A percentile compares a stretch with the other conserved stretches of the same genome.
phyloP scores from a whole-genome alignment of 2,888 invertebrate genomes.

The Drosophila pseudotakahashii region DNA sequence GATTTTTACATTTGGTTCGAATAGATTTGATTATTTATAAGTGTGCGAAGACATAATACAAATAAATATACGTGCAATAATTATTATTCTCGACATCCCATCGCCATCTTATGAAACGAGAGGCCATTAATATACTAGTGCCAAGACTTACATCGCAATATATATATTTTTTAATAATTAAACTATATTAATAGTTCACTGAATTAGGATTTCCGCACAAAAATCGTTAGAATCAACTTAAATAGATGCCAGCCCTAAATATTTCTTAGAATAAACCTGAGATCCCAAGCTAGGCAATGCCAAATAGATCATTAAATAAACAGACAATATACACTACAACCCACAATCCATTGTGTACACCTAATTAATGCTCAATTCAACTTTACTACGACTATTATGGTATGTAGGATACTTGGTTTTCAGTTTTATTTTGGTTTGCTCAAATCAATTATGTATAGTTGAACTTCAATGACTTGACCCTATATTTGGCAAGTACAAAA shows the following conservation, averaged over 20 bases:
- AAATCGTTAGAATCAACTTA: not conserved
- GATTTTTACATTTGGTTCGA: not conserved
- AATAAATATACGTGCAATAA: slow-evolving; percentile 28
- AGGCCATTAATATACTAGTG: slow-evolving; percentile 62
- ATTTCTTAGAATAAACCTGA: slow-evolving; percentile 1
- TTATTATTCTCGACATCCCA: slow-evolving; percentile 19
- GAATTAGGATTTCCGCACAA: not conserved
- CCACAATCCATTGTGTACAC: not conserved
- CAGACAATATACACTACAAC: not conserved
- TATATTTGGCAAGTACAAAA: no score
- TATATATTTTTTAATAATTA: slow-evolving; percentile 4
- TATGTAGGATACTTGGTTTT: no score
- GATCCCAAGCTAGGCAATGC: slow-evolving; percentile 2
- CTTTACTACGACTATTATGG: no score
- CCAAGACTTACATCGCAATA: slow-evolving; percentile 51
- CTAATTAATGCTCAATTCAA: no score
- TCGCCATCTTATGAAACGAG: slow-evolving; percentile 57
- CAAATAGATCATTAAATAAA: slow-evolving; percentile 9
- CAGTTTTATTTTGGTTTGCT: no score
- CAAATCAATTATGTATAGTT: no score
- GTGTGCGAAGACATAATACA: not conserved
- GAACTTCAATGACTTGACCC: no score
- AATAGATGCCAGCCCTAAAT: slow-evolving; percentile 5
- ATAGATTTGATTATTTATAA: no score
- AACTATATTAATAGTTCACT: not conserved